A percentile compares a stretch with the other conserved stretches of the same genome.
Conservation (phyloP, 2,888 invertebrate species). For the Ormyrus nitidulus region DNA sequence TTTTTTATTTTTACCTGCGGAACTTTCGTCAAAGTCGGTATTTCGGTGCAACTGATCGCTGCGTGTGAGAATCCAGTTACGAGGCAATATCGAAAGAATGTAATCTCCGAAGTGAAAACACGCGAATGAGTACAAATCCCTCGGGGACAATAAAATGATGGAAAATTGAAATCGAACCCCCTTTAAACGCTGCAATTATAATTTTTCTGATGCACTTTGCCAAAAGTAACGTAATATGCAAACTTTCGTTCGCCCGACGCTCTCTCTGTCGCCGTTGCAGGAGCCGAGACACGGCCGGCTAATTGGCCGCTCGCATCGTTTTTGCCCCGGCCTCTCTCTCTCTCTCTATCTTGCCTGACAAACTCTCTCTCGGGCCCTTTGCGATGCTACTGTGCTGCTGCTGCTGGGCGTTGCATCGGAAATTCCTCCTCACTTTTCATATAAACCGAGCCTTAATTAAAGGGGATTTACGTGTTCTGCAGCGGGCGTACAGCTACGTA, state of each 20-base stretch:
- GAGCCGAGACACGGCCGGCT: not conserved
- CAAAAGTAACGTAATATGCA: not conserved
- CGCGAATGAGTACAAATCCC: too few relatives aligned
- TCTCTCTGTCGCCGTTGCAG: not conserved
- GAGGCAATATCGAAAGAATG: too few relatives aligned
- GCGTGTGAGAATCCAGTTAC: too few relatives aligned
- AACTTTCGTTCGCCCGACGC: conserved; percentile 9
- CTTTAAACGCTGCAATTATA: too few relatives aligned
- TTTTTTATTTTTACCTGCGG: too few relatives aligned
- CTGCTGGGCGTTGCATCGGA: conserved; percentile 44
- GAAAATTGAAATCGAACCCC: too few relatives aligned
- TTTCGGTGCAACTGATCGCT: too few relatives aligned
- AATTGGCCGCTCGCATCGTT: not conserved
- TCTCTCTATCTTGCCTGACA: not conserved
- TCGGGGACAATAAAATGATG: too few relatives aligned
- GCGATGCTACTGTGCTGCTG: not conserved
- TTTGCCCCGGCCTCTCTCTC: not conserved
- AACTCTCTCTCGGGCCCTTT: not conserved
- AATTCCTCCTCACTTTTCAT: conserved; percentile 48
- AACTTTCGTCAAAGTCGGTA: too few relatives aligned
- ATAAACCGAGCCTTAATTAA: conserved; percentile 48
- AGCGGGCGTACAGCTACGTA: not conserved
- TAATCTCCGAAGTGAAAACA: too few relatives aligned
- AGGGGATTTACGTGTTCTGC: conserved; percentile 25
- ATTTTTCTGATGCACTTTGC: too few relatives aligned